Percentiles rank a stretch among this genome's conserved stretches.
Conservation (phyloP, 2,888 invertebrate species). For the Antitype chi region DNA sequence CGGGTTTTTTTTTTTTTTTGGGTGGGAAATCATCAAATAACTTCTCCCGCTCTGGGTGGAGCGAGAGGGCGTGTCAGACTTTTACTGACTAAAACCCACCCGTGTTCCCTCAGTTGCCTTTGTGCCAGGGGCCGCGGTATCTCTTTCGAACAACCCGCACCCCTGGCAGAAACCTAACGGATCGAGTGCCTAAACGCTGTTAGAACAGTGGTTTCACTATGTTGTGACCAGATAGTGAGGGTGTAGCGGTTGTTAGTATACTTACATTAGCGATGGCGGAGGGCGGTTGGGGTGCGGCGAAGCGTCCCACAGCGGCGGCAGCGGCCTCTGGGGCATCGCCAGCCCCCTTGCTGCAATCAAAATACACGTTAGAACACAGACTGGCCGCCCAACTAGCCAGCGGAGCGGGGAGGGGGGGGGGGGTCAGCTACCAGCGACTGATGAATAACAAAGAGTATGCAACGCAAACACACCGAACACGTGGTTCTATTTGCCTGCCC, state of each 20-base stretch:
- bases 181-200: neutral
- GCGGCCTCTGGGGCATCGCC: slow-evolving; percentile 60
- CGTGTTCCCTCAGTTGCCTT: too few relatives aligned
- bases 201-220: too few relatives aligned
- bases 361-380: slow-evolving; percentile 21
- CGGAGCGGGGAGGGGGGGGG: too few relatives aligned
- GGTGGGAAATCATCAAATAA: too few relatives aligned
- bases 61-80: too few relatives aligned
- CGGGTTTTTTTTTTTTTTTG: too few relatives aligned
- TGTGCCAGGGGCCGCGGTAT: too few relatives aligned
- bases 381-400: neutral
- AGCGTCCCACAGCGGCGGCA: slow-evolving; percentile 74
- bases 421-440: slow-evolving; percentile 7
- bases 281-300: slow-evolving; percentile 76
- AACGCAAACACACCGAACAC: neutral
- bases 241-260: slow-evolving; percentile 17
- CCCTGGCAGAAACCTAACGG: neutral
- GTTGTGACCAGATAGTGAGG: neutral
- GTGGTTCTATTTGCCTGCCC: neutral
- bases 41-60: too few relatives aligned
- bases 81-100: too few relatives aligned
- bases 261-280: slow-evolving; percentile 78
- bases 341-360: slow-evolving; percentile 63
- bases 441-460: neutral
- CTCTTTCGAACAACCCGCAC: too few relatives aligned